Base-by-base conservation (phyloP, 30 jellyfish, hydroid and myxozoan genomes). In the Cassiopea andromeda region DNA sequence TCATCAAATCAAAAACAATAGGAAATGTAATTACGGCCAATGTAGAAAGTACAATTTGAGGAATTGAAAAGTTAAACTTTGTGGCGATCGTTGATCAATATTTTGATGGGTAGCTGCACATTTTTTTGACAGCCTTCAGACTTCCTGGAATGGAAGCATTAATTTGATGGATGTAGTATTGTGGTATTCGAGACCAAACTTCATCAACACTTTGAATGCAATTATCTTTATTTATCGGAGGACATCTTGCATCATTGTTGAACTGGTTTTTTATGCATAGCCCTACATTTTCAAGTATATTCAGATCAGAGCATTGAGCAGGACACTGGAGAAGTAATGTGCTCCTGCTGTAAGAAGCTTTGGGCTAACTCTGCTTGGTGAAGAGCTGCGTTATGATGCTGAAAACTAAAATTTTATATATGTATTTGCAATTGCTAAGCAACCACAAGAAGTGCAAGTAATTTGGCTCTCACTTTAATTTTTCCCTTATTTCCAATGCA, bases 311-410 rank as follows among this genome's bases (percentile, higher is more conserved):
- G 44, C 76, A 7, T 18, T 59, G 45, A 15, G 87, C 79, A 14
- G 87, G 87, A 82, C 87, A 78, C n/a, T 45, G 76, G 43, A 78
- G 87, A 46, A 44, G 78, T 46, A 6, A 0, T 78, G 45, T 19
- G 4, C 78, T 49, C 48, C 46, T 44, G 73, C 27, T 47, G 44
- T 12, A 78, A 0, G 48, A 15, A 78, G 17, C 7, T 59, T 78
- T 78, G 45, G 73, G 76, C 27, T n/a, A 44, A 7, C n/a, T 45
- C 12, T 13, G 87, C 87, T 9, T 7, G 4, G 87, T 78, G 87
- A 59, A 47, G 46, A 16, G 87, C 19, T 48, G 87, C 87, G 60
- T 78, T 78, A 44, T 78, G 81, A 7, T 78, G 81, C 47, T 78
- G 87, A 50, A 78, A 78, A 46, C 38, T 27, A 27, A 27, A 27